Conservation (phyloP, 1,140 invertebrate genomes). For the Idris sp. region DNA sequence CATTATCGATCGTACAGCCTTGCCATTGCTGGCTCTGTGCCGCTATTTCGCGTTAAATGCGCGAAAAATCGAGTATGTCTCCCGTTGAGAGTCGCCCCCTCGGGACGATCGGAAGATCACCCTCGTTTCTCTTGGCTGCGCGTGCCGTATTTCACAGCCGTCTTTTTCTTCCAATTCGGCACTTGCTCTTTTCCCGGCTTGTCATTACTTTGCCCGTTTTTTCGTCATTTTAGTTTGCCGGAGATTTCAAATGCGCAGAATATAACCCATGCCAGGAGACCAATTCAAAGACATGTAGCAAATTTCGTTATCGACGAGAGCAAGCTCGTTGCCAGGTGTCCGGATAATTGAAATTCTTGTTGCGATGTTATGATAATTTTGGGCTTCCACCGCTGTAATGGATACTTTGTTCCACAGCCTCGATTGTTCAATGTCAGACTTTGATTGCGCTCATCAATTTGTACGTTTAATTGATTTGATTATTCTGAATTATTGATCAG, state of each 20-base stretch:
- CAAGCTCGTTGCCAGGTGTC: conserved; percentile 27
- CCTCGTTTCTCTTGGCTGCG: conserved; percentile 37
- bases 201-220: conserved; percentile 33
- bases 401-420: conserved; percentile 35
- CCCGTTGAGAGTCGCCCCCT: conserved; percentile 8
- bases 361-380: conserved; percentile 52
- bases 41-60: conserved; percentile 41
- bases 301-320: conserved; percentile 24
- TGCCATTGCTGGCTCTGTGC: conserved; percentile 30
- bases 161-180: conserved; percentile 15
- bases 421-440: conserved; percentile 24
- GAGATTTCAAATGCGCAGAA: conserved; percentile 5
- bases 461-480: conserved; percentile 27
- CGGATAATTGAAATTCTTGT: conserved; percentile 51
- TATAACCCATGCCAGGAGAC: background rate
- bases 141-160: conserved; percentile 46
- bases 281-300: conserved; percentile 14
- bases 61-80: conserved; percentile 48
- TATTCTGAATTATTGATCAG: conserved; percentile 27
- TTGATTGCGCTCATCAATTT: conserved; percentile 35
- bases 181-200: conserved; percentile 23
- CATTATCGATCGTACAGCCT: conserved; percentile 49
- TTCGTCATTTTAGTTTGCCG: conserved; percentile 18
- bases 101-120: conserved; percentile 32
- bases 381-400: conserved; percentile 24